Conservation (phyloP, 2,888 invertebrate species). For the Chloromyia formosa region DNA sequence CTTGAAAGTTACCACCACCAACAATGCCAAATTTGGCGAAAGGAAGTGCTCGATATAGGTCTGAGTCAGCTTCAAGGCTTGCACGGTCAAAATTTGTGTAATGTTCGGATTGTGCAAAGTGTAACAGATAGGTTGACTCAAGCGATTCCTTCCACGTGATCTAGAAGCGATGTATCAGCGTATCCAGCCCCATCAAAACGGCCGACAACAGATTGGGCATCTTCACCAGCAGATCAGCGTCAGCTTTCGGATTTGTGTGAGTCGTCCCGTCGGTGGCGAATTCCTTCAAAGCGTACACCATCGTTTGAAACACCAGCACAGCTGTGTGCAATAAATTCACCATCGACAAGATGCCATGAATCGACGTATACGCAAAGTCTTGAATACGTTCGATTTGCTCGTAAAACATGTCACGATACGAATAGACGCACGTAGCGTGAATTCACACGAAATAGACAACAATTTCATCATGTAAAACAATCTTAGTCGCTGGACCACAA, state of each 20-base stretch:
- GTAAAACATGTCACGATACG: slow-evolving; percentile 66
- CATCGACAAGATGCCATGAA: slow-evolving; percentile 60
- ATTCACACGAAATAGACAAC: slow-evolving; percentile 71
- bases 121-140: slow-evolving; percentile 75
- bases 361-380: slow-evolving; percentile 60
- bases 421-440: slow-evolving; percentile 70
- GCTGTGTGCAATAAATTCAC: slow-evolving; percentile 70
- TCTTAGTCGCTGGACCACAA: too few relatives aligned
- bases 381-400: slow-evolving; percentile 53
- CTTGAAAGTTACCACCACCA: slow-evolving; percentile 74
- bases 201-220: slow-evolving; percentile 69
- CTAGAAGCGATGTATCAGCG: slow-evolving; percentile 73
- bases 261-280: slow-evolving; percentile 58
- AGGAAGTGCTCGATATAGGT: slow-evolving; percentile 78
- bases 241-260: slow-evolving; percentile 25
- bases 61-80: slow-evolving; percentile 75
- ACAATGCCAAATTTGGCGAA: slow-evolving; percentile 78
- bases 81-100: slow-evolving; percentile 69
- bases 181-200: slow-evolving; percentile 72
- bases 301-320: slow-evolving; percentile 69
- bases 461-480: slow-evolving; percentile 70
- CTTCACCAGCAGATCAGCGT: slow-evolving; percentile 62
- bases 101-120: slow-evolving; percentile 66
- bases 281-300: slow-evolving; percentile 71
- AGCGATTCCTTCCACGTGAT: slow-evolving; percentile 82